Evolutionary conservation across 2,113 vertebrate genomes (phyloP).

Genomic region (Alces alces): DNA sequence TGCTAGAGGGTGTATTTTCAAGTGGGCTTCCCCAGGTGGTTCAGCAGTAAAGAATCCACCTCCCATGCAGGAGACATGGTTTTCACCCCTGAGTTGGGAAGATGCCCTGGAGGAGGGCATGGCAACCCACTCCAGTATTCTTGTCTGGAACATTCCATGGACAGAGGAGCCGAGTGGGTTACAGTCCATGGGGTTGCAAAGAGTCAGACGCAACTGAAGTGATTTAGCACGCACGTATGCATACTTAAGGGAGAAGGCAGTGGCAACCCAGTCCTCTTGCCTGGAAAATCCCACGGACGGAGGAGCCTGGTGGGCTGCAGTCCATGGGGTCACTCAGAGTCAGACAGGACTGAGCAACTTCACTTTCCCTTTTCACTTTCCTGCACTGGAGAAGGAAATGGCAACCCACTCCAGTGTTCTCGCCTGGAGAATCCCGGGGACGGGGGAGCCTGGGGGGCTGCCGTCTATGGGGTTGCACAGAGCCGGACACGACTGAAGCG

Average conservation of each 20-base stretch:
- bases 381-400: no score
- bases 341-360: no score
- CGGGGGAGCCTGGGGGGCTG: no score
- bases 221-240: fast-evolving
- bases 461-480: no score
- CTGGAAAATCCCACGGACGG: no score
- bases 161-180: not conserved
- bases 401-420: no score
- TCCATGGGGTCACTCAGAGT: no score
- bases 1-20: not conserved
- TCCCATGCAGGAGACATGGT: not conserved
- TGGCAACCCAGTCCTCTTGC: no score
- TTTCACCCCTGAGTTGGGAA: not conserved
- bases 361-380: no score
- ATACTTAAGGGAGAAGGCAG: not conserved
- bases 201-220: not conserved
- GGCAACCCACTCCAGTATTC: not conserved
- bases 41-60: not conserved
- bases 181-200: not conserved
- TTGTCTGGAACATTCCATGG: fast-evolving
- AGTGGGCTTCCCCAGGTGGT: not conserved
- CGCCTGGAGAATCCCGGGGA: no score
- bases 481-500: no score
- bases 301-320: no score
- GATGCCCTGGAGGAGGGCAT: not conserved